Evolutionary conservation across 2,888 invertebrate species (phyloP), one percentile per base, ranked within the genome.

Genomic region (Antheraea yamamai): DNA sequence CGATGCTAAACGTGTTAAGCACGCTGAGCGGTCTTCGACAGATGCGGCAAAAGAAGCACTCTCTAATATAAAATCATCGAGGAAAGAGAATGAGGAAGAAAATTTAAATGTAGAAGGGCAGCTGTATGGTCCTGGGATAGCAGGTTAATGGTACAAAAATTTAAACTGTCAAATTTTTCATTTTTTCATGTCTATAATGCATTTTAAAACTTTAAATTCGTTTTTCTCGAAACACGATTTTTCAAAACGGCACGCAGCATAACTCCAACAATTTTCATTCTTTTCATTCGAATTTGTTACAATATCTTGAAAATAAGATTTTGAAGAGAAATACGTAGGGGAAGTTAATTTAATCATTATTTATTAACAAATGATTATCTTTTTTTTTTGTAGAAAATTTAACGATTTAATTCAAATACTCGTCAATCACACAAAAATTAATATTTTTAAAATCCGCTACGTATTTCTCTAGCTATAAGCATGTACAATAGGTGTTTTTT

Each of bases 401-500:
- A 70, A 30, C n/a, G 58, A 58, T 74, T 74, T 70, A 14, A 70
- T 74, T 74, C 74, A 74, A 74, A 74, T 74, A 75, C 73, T 75
- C 73, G 70, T 70, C 73, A 75, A 73, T 73, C 51, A 73, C 61
- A 75, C 75, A 75, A 73, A 75, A 73, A 66, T 75, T 52, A 73
- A 75, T 73, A 75, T 72, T 74, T 74, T 74, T 72, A 39, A 73
- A 73, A 76, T 74, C 68, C 68, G 52, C 74, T 74, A 74, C 74
- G 66, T 74, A 74, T 74, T 74, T 66, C 72, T 75, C 39, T 72
- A 75, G 72, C 75, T 75, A 68, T 75, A 75, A 72, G 26, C 64
- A 75, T 72, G 75, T 72, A 75, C 10, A 66, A 66, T 30, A 66
- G 26, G 4, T 0, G 30, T 30, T 66, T n/a, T 58, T n/a, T 73